These are phyloP conservation scores for Protobothrops mucrosquamatus DNA, from an alignment of 2,113 vertebrate genomes.

Conservation along the genomic window DNA sequence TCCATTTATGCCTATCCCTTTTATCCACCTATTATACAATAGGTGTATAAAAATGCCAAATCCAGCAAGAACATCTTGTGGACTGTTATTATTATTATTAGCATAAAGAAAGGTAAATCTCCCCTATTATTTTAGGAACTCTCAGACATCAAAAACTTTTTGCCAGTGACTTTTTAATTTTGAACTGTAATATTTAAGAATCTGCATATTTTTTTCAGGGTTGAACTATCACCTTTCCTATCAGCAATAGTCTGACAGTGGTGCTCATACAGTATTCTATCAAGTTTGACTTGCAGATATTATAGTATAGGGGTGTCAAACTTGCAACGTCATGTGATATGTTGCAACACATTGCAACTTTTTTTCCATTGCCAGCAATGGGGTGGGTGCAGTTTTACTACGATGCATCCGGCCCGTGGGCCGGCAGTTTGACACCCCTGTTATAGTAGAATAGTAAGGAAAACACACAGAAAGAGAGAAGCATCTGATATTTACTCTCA, in stretches of 20 bases:
- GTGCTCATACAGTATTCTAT: background rate
- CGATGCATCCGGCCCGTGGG: no score
- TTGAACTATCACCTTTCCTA: background rate
- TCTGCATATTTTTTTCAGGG: constrained; percentile 3
- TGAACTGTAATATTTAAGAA: constrained; percentile 29
- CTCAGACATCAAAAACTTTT: constrained; percentile 15
- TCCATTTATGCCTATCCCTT: no score
- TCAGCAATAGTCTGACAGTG: background rate
- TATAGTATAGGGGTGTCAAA: no score
- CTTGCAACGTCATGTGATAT: no score
- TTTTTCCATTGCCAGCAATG: no score
- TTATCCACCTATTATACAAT: background rate
- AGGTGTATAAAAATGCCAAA: background rate
- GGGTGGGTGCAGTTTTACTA: no score
- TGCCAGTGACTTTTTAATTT: constrained; percentile 8
- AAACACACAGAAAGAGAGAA: background rate
- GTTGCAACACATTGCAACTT: no score
- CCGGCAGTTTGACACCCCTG: no score
- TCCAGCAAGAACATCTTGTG: background rate
- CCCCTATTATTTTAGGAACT: background rate
- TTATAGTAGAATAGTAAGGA: constrained; percentile 9
- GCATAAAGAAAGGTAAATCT: background rate
- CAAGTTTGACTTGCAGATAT: constrained; percentile 7
- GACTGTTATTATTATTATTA: background rate
- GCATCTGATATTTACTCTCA: background rate